Evolutionary conservation across 2,797 vertebrate species (phyloP).

Genomic region (Siniperca obscura): DNA sequence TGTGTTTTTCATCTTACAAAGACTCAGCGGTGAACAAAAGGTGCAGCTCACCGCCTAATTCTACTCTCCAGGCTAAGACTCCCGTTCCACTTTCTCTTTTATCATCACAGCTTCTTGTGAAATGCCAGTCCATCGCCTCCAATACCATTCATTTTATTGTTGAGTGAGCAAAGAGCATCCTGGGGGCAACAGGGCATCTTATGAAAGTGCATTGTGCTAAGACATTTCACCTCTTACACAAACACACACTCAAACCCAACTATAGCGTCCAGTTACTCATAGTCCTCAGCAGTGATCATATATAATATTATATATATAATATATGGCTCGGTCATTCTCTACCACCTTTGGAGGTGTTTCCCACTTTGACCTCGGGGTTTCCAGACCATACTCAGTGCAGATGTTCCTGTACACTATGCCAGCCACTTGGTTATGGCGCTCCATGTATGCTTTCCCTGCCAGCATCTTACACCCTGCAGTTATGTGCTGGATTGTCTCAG

Average conservation of each 20-base stretch:
- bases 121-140: constrained; percentile 62
- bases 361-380: no score
- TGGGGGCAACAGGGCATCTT: constrained; percentile 64
- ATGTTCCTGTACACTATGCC: no score
- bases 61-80: constrained; percentile 53
- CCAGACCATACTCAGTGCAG: no score
- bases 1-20: constrained; percentile 49
- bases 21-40: constrained; percentile 61
- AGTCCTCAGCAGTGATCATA: constrained; percentile 9
- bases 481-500: no score
- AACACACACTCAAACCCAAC: constrained; percentile 4
- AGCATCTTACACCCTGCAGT: no score
- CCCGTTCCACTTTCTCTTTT: constrained; percentile 58
- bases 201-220: constrained; percentile 69
- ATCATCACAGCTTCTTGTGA: constrained; percentile 42
- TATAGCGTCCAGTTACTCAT: neutral
- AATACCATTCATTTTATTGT: constrained; percentile 67
- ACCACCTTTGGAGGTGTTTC: no score
- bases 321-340: no score
- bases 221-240: constrained; percentile 32
- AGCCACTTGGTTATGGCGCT: no score
- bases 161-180: constrained; percentile 80
- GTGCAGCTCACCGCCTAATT: constrained; percentile 68
- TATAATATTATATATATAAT: neutral
- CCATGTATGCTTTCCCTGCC: no score